Evolutionary conservation across 2,797 vertebrate species (phyloP), one percentile per base, ranked within the genome.

Genomic region (Dendrocincla tyrannina): DNA sequence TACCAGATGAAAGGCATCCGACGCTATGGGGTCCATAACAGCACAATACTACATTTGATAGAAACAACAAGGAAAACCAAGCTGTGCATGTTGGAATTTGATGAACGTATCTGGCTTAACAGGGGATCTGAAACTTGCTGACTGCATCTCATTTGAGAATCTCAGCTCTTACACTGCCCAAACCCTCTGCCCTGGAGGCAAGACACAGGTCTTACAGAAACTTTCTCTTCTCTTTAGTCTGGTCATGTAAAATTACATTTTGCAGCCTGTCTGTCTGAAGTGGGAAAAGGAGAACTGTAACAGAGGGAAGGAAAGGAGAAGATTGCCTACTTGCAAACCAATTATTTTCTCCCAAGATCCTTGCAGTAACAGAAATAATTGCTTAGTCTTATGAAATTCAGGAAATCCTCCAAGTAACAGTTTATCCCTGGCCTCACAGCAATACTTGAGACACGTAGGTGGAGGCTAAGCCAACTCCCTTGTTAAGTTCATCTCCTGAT

Each of bases 371-470:
- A 85, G 53, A 88, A 91, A 76, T 78, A 81, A 91, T 85, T 88
- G 60, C 72, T 87, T 46, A 18, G 47, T 85, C 91, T 91, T 39
- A 81, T 88, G 82, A 85, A 83, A 83, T 77, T 39, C 60, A 93
- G 68, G 50, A 91, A 77, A 62, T 64, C 37, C 33, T 91, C 85
- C 85, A 88, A 74, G 19, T 42, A 77, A 41, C 33, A 68, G 28
- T 67, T 91, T 63, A 74, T 91, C 52, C 68, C 59, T 56, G n/a
- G 85, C 37, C 72, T 93, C 72, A 35, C 53, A 89, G 60, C 64
- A 89, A 32, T 88, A 78, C 49, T n/a, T 58, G 52, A 56, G 79
- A 44, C 81, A 62, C 62, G 64, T 1, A 41, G 23, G 23, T 52
- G 33, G 47, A 72, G 49, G 47, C 83, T 63, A 27, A 95, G 56